Evolutionary conservation across 1,140 invertebrate genomes (phyloP), one percentile per base, ranked within the genome.

Genomic region (Drosophila parvula): DNA sequence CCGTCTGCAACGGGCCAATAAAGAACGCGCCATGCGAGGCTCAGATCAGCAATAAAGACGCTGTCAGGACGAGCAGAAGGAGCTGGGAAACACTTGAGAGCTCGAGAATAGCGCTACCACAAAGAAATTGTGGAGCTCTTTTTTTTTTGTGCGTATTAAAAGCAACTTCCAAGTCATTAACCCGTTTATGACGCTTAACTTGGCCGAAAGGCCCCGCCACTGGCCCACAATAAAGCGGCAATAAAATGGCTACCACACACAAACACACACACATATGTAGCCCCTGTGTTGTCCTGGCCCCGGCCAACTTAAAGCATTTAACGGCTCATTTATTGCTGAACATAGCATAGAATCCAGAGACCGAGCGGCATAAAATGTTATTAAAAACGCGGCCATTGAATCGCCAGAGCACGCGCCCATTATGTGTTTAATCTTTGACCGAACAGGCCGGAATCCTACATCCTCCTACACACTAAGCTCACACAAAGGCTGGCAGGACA

Each of bases 141-240:
- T 2, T 12, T 22, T 6, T 36, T 53, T 14, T 59, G 69, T 57
- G 61, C 68, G 80, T 86, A 89, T 88, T 89, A 83, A 89, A 83
- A 74, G 79, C 73, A 88, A 89, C 83, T 88, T 89, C 84, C 84
- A 84, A 89, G 84, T 89, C 84, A 89, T 89, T 89, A 89, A 89
- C 84, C 84, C 84, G 84, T 89, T 89, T 89, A 89, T 89, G 80
- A 51, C 80, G 84, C 84, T 78, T 73, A 89, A 84, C 80, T 80
- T 83, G 84, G 63, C 84, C 69, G 22, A 75, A 89, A 83, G 67
- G 67, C 77, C 36, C 32, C 55, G 55, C 63, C 81, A 48, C 69
- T 84, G 34, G 67, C 47, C 83, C 79, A 86, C 82, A 86, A 88
- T 83, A 86, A 86, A 88, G 83, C 79, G 76, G 79, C 83, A 82